phyloP scores from a whole-genome alignment of 2,113 vertebrate species.

The Corythoichthys haematopterus region DNA sequence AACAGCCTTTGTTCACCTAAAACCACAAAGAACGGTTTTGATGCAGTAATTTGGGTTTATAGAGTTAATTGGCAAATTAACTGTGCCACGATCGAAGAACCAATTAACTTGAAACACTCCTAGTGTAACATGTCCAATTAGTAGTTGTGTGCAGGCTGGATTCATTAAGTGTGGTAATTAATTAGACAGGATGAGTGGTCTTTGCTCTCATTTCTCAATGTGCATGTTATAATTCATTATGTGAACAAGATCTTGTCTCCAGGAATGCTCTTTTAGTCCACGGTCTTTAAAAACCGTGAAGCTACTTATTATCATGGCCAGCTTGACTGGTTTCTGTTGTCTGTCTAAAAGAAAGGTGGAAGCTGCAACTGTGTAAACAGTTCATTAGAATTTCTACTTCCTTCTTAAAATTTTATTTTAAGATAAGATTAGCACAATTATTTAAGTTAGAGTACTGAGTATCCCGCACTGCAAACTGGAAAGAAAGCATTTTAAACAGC shows the following conservation, averaged over 20 bases:
- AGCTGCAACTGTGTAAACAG: background rate
- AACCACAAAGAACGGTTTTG: too few relatives aligned
- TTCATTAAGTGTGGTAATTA: conserved; percentile 52
- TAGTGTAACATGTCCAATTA: conserved; percentile 54
- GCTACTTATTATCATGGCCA: background rate
- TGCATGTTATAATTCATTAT: background rate
- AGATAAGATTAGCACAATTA: too few relatives aligned
- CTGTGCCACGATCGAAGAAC: conserved; percentile 49
- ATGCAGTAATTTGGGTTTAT: background rate
- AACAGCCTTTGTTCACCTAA: too few relatives aligned
- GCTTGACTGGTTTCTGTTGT: too few relatives aligned
- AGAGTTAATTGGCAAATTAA: conserved; percentile 52
- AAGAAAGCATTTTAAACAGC: too few relatives aligned
- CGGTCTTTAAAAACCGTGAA: background rate
- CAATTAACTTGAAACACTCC: conserved; percentile 48
- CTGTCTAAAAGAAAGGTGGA: too few relatives aligned
- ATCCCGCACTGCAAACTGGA: too few relatives aligned
- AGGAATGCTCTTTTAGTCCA: background rate
- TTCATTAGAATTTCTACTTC: background rate
- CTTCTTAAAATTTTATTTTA: background rate
- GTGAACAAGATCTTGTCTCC: too few relatives aligned
- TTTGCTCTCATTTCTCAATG: background rate
- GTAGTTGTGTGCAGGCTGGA: conserved; percentile 32
- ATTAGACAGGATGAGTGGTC: conserved; percentile 40
- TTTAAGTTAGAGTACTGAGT: too few relatives aligned